Evolutionary conservation across 2,888 invertebrate species (phyloP).

Genomic region (Sepiola atlantica): DNA sequence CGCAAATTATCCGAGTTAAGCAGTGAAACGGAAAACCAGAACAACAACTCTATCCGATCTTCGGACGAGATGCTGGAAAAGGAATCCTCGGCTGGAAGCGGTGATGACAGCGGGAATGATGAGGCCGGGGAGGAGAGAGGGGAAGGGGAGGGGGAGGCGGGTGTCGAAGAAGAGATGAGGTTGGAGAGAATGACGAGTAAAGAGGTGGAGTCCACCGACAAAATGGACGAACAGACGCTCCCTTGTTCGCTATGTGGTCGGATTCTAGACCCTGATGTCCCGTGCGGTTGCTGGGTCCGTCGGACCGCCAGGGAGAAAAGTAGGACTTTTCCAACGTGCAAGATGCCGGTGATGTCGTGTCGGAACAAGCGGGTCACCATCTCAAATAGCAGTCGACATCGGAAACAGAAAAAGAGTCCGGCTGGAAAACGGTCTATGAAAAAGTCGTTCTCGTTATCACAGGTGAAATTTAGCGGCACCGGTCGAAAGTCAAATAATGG

Average conservation of each 20-base stretch:
- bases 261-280: neutral
- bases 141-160: neutral
- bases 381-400: neutral
- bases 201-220: neutral
- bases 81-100: neutral
- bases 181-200: neutral
- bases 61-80: neutral
- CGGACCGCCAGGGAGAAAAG: neutral
- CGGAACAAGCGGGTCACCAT: constrained; percentile 32
- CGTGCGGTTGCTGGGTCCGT: neutral
- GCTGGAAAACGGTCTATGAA: neutral
- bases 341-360: neutral
- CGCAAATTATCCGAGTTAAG: neutral
- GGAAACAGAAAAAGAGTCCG: neutral
- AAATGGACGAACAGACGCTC: neutral
- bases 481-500: neutral
- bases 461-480: neutral
- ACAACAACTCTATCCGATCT: neutral
- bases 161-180: neutral
- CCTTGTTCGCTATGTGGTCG: neutral
- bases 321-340: neutral
- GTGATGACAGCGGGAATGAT: neutral
- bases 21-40: neutral
- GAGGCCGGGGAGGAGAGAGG: neutral
- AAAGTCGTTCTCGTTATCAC: neutral